Evolutionary conservation across 1,140 invertebrate genomes (phyloP), one percentile per base, ranked within the genome.

Genomic region (Brachionus koreanus): DNA sequence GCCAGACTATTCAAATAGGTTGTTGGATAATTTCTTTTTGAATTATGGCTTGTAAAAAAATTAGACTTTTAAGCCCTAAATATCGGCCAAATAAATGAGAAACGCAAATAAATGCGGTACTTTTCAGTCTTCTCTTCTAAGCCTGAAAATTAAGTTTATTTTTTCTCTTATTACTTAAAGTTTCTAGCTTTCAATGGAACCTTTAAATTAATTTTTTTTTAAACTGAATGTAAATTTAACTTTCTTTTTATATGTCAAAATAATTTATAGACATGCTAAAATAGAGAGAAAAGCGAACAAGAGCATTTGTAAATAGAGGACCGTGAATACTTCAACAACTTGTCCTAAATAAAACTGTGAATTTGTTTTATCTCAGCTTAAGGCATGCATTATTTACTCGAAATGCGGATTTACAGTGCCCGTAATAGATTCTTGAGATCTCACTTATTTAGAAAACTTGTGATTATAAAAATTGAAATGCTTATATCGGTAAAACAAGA

Each of bases 11-110:
- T 74, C 19, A 74, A 46, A 46, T 46, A 46, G n/a, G 19, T 74
- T 46, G 42, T 74, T 25, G 69, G 69, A 74, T 74, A 74, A 46
- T 74, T 74, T 74, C 23, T 74, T 74, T 74, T 74, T 29, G 69
- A 74, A 25, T 74, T 74, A 46, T 74, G 69, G 25, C 69, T 74
- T 46, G 10, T 46, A 74, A 46, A 74, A 74, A 6, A 46, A 74
- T 35, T 43, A 74, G 42, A 72, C n/a, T n/a, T 74, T 12, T 43
- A 25, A 25, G 23, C n/a, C 16, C 19, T 42, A 72, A 72, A 72
- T 72, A 39, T 65, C 16, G 65, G 35, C 9, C 35, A 37, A 37
- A 69, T 19, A 37, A 69, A 39, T 39, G 65, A 37, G 35, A 37
- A 37, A 69, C 33, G 65, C 35, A 69, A 69, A 69, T 69, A 69